A percentile compares a stretch with the other conserved stretches of the same genome.
These are phyloP conservation scores for Pocillopora grandis DNA, from an alignment of 92 coral and sea anemone species.

Conservation along the genomic window DNA sequence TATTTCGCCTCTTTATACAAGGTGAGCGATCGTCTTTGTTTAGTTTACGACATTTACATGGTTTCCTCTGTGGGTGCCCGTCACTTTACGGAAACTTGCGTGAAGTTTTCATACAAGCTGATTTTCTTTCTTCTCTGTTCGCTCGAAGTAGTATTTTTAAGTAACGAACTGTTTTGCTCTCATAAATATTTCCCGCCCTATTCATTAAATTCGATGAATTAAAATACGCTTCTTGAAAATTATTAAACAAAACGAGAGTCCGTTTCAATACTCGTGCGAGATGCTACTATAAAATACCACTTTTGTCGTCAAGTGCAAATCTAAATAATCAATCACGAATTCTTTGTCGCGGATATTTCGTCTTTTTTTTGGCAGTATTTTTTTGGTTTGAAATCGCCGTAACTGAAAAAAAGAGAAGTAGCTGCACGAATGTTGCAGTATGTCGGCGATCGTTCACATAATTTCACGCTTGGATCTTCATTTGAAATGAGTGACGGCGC, in stretches of 20 bases:
- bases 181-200: neutral
- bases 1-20: conserved; percentile 19
- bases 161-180: neutral
- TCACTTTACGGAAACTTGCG: neutral
- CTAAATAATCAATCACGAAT: conserved; percentile 26
- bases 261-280: neutral
- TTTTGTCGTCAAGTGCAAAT: conserved; percentile 13
- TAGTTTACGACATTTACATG: neutral
- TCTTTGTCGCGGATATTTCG: neutral
- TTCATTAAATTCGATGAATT: neutral
- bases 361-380: neutral
- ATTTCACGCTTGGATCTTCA: neutral
- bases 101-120: neutral
- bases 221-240: neutral
- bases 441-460: neutral
- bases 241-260: neutral
- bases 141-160: neutral
- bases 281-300: conserved; percentile 8
- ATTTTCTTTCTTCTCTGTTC: neutral
- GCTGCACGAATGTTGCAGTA: neutral
- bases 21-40: conserved; percentile 25
- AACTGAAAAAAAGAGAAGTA: neutral
- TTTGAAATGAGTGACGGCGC: neutral
- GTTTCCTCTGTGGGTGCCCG: conserved; percentile 16
- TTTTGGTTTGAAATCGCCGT: neutral